Evolutionary conservation across 2,888 invertebrate genomes (phyloP).

Genomic region (Calameuta pallipes): DNA sequence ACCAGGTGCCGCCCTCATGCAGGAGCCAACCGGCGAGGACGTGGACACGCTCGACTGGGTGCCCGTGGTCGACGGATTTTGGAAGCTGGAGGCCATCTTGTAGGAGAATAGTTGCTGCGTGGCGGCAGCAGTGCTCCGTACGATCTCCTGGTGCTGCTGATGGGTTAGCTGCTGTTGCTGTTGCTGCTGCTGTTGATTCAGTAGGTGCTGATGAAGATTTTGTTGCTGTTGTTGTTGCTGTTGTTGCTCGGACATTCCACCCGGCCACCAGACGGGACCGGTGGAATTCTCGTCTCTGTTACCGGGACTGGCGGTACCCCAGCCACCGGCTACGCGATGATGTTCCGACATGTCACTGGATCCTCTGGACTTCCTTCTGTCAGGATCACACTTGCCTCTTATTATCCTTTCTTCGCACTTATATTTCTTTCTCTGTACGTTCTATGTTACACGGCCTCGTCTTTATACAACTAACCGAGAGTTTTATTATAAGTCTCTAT

Average conservation of each 20-base stretch:
- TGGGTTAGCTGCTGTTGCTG: slow-evolving; percentile 60
- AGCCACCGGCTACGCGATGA: slow-evolving; percentile 75
- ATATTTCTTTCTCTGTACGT: not conserved
- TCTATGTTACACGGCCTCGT: not conserved
- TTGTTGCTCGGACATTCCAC: slow-evolving; percentile 63
- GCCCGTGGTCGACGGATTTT: slow-evolving; percentile 77
- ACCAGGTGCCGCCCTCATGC: slow-evolving; percentile 56
- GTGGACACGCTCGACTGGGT: slow-evolving; percentile 74
- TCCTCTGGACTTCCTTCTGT: slow-evolving; percentile 38
- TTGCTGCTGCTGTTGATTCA: slow-evolving; percentile 61
- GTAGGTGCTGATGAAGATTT: slow-evolving; percentile 47
- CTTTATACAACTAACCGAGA: not conserved
- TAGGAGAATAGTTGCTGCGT: slow-evolving; percentile 85
- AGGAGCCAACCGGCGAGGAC: slow-evolving; percentile 71
- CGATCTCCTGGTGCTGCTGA: slow-evolving; percentile 67
- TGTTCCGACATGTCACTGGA: slow-evolving; percentile 72
- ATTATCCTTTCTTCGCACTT: slow-evolving; percentile 2
- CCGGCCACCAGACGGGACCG: slow-evolving; percentile 70
- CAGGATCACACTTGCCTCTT: slow-evolving; percentile 23
- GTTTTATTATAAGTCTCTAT: not conserved
- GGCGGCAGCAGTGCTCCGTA: slow-evolving; percentile 71
- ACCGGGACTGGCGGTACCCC: slow-evolving; percentile 64
- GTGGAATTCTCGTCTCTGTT: slow-evolving; percentile 68
- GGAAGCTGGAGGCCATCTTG: slow-evolving; percentile 88
- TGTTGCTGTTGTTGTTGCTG: slow-evolving; percentile 69